Percentiles rank a stretch among this genome's conserved stretches.
Evolutionary conservation across 2,888 invertebrate genomes (phyloP).

Genomic region (Harpagoxenus sublaevis): DNA sequence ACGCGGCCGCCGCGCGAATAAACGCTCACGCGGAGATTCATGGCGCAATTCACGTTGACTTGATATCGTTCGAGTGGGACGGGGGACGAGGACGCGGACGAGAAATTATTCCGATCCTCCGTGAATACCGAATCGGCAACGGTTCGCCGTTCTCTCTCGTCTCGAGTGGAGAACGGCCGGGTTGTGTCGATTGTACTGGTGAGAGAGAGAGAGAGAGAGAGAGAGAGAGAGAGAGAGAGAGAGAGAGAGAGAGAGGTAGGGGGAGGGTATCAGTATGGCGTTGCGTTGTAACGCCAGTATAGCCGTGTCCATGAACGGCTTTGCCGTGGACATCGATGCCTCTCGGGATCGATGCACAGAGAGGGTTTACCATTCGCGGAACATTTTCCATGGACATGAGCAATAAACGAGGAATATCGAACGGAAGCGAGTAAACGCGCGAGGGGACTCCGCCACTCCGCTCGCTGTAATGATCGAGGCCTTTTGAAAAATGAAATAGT

Average conservation of each 20-base stretch:
- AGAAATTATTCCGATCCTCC: conserved; percentile 75
- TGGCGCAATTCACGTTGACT: conserved; percentile 80
- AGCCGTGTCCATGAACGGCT: conserved; percentile 64
- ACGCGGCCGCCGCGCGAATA: conserved; percentile 78
- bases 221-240: too few relatives aligned
- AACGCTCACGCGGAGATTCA: conserved; percentile 79
- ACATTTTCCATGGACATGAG: conserved; percentile 51
- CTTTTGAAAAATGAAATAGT: conserved; percentile 48
- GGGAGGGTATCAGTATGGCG: conserved; percentile 59
- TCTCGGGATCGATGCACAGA: conserved; percentile 42
- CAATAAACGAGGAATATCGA: conserved; percentile 54
- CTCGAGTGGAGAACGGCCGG: conserved; percentile 58
- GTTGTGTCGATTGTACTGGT: conserved; percentile 32
- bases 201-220: too few relatives aligned
- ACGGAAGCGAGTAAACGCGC: background rate
- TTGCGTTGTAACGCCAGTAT: conserved; percentile 61
- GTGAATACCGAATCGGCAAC: conserved; percentile 77
- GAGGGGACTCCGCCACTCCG: background rate
- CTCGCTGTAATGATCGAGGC: conserved; percentile 22
- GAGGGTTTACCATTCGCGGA: conserved; percentile 40
- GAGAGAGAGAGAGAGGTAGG: too few relatives aligned
- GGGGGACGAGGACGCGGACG: conserved; percentile 38
- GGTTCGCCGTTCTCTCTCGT: conserved; percentile 61
- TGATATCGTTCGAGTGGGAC: conserved; percentile 77
- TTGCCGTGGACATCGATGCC: conserved; percentile 53